phyloP scores from a whole-genome alignment of 1,140 invertebrate genomes.

The Gyrodactylus bullatarudis region DNA sequence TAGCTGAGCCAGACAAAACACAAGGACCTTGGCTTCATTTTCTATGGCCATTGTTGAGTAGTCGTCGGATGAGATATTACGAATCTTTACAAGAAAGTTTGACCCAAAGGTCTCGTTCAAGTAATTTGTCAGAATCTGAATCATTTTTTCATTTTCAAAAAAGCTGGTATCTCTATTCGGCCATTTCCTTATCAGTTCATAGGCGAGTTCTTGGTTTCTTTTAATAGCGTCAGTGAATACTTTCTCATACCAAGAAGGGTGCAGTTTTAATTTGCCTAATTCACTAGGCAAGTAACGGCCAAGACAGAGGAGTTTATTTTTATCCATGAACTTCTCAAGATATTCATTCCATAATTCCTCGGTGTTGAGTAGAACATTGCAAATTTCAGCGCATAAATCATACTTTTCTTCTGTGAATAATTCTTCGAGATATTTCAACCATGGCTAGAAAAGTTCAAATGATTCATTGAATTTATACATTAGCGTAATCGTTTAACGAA shows the following conservation, averaged over 20 bases:
- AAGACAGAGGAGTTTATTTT: neutral
- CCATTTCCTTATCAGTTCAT: neutral
- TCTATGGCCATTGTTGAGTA: neutral
- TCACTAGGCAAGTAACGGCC: neutral
- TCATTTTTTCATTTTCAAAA: neutral
- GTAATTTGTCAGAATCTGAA: neutral
- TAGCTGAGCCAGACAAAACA: neutral
- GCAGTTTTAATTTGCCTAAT: neutral
- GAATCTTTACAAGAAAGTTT: neutral
- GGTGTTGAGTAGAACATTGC: neutral
- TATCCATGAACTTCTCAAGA: neutral
- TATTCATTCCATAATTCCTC: neutral
- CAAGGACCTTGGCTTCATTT: neutral
- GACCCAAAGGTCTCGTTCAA: neutral
- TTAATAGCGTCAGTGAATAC: neutral
- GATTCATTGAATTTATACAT: neutral
- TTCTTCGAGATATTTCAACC: neutral
- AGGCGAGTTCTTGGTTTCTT: neutral
- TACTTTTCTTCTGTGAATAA: neutral
- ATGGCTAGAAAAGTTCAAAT: neutral
- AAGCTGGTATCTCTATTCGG: neutral
- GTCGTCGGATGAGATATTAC: neutral
- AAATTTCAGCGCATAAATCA: neutral
- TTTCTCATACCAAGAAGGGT: neutral
- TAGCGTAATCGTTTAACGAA: no score